Base-by-base conservation (phyloP, 2,113 vertebrate species). In the Athene noctua region DNA sequence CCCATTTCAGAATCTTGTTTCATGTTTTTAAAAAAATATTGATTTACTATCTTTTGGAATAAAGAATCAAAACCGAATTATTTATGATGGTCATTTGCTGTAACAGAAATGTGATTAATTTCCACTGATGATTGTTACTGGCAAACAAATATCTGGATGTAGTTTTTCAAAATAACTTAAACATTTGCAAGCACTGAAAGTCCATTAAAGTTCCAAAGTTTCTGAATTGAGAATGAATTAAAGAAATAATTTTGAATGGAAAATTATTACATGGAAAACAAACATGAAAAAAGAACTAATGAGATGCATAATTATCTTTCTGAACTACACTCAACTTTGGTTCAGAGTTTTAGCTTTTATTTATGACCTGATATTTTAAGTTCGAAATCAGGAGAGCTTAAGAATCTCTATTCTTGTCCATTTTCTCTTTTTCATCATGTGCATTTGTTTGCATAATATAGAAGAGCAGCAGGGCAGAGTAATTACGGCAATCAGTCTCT, bases 401-500 rank as follows among this genome's bases (percentile, higher is more conserved):
- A 80, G 51, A 51, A 78, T 61, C 26, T n/a, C 42, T 81, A 11
- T 84, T 91, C 81, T 85, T 84, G 89, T 82, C 87, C 71, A 42
- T 94, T 88, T 93, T 88, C 55, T 97, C 94, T 94, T 79, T 93
- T 96, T 89, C 78, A 94, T 95, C 95, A 42, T 96, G 84, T 90
- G 86, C 87, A 93, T 98, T 97, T 97, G 97, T 98, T 98, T 98
- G 97, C 97, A 96, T 98, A 98, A 98, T 98, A 96, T 74, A 97
- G 96, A 81, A 91, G 91, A 98, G 97, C 98, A 98, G 97, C 97
- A 98, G 97, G 98, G 97, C 96, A 96, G 87, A 96, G 95, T 98
- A 98, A 99, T 99, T 98, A 98, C 72, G 65, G 89, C 98, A 98
- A 98, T 98, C 98, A 98, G 97, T 98, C 97, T 97, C 97, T 93